These are phyloP conservation scores for Drosophila serrata DNA, from an alignment of 1,140 invertebrate genomes.

Conservation along the genomic window DNA sequence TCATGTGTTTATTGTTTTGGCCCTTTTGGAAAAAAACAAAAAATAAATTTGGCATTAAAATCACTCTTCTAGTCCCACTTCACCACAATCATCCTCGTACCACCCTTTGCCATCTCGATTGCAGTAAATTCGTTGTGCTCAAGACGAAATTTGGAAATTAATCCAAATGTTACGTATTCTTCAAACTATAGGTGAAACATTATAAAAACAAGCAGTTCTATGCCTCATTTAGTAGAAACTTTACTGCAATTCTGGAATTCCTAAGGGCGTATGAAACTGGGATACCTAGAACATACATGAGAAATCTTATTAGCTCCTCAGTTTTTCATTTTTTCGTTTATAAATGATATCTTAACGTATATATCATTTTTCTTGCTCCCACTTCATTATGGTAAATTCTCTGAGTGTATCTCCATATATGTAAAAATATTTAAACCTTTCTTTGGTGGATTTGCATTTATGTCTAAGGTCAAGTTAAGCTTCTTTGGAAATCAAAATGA, in stretches of 20 bases:
- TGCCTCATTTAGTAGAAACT: no score
- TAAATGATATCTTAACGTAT: neutral
- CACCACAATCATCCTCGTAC: slow-evolving; percentile 27
- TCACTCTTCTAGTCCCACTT: slow-evolving; percentile 24
- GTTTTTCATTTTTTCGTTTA: no score
- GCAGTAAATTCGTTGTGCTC: slow-evolving; percentile 53
- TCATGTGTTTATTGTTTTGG: slow-evolving; percentile 15
- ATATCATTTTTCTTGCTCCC: slow-evolving; percentile 7
- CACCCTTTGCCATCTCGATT: neutral
- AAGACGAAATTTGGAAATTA: neutral
- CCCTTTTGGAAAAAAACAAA: neutral
- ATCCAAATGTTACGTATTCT: neutral
- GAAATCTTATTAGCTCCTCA: neutral
- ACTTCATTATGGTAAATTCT: slow-evolving; percentile 1
- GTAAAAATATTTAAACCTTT: slow-evolving; percentile 5
- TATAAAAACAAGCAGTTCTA: no score
- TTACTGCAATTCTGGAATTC: neutral
- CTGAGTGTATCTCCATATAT: neutral
- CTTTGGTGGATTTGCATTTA: slow-evolving; percentile 5
- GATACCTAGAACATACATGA: neutral
- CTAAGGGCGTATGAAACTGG: no score
- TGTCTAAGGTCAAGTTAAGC: neutral
- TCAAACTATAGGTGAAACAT: neutral
- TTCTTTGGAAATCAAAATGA: neutral
- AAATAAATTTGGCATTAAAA: slow-evolving; percentile 28